Evolutionary conservation across 2,113 vertebrate species (phyloP).

Genomic region (Haemorhous mexicanus): DNA sequence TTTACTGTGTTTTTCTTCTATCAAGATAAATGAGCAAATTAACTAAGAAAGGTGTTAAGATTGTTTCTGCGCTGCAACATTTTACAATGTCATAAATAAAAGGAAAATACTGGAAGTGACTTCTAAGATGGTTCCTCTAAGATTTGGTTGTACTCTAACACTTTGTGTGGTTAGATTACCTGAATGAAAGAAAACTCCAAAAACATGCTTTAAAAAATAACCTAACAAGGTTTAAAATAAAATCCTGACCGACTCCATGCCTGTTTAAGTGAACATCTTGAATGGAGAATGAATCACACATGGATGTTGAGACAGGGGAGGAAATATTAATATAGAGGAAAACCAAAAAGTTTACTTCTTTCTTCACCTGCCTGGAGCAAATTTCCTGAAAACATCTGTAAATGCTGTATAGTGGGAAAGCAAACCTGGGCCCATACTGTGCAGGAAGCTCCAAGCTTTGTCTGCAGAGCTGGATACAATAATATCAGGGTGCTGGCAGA

Average conservation of each 20-base stretch:
- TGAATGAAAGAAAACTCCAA: background rate
- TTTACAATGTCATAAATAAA: background rate
- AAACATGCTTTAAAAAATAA: background rate
- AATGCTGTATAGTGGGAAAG: constrained; percentile 8
- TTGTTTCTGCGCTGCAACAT: background rate
- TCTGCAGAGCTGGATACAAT: constrained; percentile 2
- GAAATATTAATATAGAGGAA: constrained; percentile 40
- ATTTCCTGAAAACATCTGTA: constrained; percentile 60
- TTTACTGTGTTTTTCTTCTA: background rate
- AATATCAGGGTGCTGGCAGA: background rate
- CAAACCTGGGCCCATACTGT: constrained; percentile 24
- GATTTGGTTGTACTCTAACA: background rate
- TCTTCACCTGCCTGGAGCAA: constrained; percentile 37
- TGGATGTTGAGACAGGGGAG: background rate
- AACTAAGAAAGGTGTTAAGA: background rate
- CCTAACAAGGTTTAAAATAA: background rate
- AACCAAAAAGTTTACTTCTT: constrained; percentile 29
- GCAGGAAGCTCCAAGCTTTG: constrained; percentile 43
- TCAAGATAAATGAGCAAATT: background rate
- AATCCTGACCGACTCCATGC: background rate
- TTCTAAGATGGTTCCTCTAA: background rate
- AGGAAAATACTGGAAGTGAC: background rate
- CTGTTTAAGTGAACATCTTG: background rate
- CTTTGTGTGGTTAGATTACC: background rate
- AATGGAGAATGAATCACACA: constrained; percentile 40